Conservation (phyloP, 2,113 vertebrate species). For the Dendropsophus ebraccatus region DNA sequence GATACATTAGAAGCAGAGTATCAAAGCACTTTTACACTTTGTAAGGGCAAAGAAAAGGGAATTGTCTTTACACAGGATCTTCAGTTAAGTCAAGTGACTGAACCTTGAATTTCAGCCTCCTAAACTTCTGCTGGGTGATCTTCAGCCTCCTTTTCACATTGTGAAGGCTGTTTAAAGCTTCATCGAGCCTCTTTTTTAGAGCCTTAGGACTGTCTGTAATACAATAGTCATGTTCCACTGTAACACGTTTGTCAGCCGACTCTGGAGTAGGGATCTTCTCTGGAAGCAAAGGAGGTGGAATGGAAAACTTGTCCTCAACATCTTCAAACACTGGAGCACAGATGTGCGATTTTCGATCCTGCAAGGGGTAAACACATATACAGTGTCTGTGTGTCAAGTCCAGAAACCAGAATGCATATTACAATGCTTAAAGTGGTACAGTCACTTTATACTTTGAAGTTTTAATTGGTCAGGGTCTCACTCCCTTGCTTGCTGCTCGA, state of each 20-base stretch:
- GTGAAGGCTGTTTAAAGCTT: slow-evolving; percentile 44
- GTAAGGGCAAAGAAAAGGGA: background rate
- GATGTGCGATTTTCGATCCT: slow-evolving; percentile 38
- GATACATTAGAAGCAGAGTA: slow-evolving; percentile 10
- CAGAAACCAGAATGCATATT: background rate
- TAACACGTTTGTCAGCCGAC: slow-evolving; percentile 35
- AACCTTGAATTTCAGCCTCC: slow-evolving; percentile 53
- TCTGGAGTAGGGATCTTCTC: background rate
- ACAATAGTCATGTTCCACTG: slow-evolving; percentile 52
- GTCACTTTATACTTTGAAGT: too few species aligned
- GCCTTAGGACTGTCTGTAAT: slow-evolving; percentile 53
- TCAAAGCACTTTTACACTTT: slow-evolving; percentile 8
- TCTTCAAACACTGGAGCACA: background rate
- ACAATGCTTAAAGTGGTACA: background rate
- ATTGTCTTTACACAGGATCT: slow-evolving; percentile 28
- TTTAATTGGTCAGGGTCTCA: too few species aligned
- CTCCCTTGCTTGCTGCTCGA: too few species aligned
- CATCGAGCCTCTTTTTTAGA: slow-evolving; percentile 52
- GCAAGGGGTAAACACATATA: background rate
- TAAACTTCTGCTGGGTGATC: slow-evolving; percentile 56
- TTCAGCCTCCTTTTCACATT: slow-evolving; percentile 54
- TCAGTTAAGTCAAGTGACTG: slow-evolving; percentile 43
- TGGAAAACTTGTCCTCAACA: background rate
- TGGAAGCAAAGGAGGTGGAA: background rate
- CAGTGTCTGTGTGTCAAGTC: background rate